phyloP scores from a whole-genome alignment of 1,140 invertebrate species.

The Coelopa frigida region DNA sequence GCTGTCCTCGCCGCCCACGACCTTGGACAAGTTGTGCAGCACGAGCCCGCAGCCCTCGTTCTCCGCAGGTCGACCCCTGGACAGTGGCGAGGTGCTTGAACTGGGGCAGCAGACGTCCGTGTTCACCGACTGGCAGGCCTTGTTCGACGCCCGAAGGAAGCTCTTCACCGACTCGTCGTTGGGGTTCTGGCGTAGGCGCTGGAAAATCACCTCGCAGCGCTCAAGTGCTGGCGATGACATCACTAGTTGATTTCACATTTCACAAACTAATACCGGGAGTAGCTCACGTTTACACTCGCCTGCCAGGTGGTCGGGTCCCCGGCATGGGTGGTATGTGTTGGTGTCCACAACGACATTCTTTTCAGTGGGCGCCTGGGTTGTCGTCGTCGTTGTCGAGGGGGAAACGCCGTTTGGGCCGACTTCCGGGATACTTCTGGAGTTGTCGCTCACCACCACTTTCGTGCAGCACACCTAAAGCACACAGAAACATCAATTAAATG shows the following conservation, averaged over 20 bases:
- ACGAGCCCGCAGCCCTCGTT: constrained; percentile 27
- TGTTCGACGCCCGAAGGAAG: constrained; percentile 7
- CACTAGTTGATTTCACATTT: background rate
- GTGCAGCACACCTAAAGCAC: constrained; percentile 8
- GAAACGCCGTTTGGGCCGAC: background rate
- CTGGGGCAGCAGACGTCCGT: constrained; percentile 15
- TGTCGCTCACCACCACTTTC: background rate
- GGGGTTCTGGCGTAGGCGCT: constrained; percentile 5
- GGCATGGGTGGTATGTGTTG: background rate
- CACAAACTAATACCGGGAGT: too few relatives aligned
- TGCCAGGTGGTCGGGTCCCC: too few relatives aligned
- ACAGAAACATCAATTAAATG: background rate
- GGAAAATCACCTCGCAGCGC: constrained; percentile 7
- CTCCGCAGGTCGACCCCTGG: constrained; percentile 4
- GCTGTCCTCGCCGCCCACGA: constrained; percentile 35
- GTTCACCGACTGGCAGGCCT: background rate
- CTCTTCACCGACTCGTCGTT: constrained; percentile 5
- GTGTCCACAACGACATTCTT: background rate
- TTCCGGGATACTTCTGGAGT: too few relatives aligned
- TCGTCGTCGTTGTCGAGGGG: background rate
- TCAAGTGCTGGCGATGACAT: background rate
- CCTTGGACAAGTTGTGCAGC: constrained; percentile 23
- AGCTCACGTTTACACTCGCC: too few relatives aligned
- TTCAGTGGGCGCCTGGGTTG: background rate
- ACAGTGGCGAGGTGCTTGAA: background rate